These are phyloP conservation scores for Lepidurus arcticus DNA, from an alignment of 1,140 invertebrate genomes.

Conservation along the genomic window DNA sequence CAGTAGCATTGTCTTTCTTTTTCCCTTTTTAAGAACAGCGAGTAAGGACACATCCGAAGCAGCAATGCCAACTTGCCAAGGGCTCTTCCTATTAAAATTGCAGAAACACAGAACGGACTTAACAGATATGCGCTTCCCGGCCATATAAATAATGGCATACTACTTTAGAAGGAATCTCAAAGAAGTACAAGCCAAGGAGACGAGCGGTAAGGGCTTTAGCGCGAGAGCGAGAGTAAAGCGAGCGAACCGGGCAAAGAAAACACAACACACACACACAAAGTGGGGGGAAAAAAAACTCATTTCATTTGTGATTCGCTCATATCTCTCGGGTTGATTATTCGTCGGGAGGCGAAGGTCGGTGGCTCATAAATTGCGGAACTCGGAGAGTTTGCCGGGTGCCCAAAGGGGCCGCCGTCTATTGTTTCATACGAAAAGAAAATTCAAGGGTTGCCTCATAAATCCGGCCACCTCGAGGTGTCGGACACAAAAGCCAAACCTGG, in stretches of 20 bases:
- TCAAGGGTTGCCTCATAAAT: constrained; percentile 9
- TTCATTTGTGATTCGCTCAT: constrained; percentile 19
- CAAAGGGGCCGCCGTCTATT: constrained; percentile 20
- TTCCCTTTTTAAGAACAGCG: not conserved
- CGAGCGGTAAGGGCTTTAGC: not conserved
- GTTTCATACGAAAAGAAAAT: constrained; percentile 7
- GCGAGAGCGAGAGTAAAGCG: constrained; percentile 15
- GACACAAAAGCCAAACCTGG: constrained; percentile 10
- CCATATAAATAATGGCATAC: not conserved
- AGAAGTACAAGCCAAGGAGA: not conserved
- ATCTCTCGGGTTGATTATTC: constrained; percentile 3
- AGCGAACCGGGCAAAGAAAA: not conserved
- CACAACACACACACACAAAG: not conserved
- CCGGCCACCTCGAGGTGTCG: constrained; percentile 5
- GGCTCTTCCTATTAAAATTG: not conserved
- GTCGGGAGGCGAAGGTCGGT: constrained; percentile 20
- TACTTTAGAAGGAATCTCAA: not conserved
- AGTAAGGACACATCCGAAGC: not conserved
- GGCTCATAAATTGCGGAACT: constrained; percentile 21
- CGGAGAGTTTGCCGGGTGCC: constrained; percentile 16
- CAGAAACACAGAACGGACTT: not conserved
- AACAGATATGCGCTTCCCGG: not conserved
- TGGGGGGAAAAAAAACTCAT: constrained; percentile 12
- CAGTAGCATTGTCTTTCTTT: not conserved
- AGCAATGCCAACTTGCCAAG: not conserved